Base-by-base conservation (phyloP, 23 tunicate species). In the Trididemnum clinides region DNA sequence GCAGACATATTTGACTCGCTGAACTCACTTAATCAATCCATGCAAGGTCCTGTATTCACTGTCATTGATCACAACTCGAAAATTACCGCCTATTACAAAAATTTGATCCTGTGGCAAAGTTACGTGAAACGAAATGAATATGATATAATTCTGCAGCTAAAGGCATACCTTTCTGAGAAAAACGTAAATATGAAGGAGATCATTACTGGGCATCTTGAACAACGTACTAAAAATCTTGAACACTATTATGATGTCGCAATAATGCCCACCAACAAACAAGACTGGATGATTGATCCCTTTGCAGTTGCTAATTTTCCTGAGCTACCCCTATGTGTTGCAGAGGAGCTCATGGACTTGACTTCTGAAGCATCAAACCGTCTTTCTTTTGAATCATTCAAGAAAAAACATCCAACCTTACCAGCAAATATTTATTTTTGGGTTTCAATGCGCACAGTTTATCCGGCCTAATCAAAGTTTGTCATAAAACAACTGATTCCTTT, bases 1-100 rank as follows among this genome's bases (percentile, higher is more conserved):
- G 81, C 88, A 54, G 71, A 84, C 78, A 72, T 72, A 84, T 84
- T 84, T 84, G 64, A 83, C 51, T 83, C 78, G 21, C 37, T 83
- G 78, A 83, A 83, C 78, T 66, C 31, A 38, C 51, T 50, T 44
- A 84, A 84, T 57, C 22, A 51, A 84, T 84, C 88, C 29, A 84
- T 72, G 70, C 88, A 84, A 54, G 81, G 81, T 72, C 5, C 88
- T 72, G 88, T 50, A 4, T 84, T 84, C 50, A 84, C 88, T 19
- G 50, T 84, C 7, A 72, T 84, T 78, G 83, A 78, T 51, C 83
- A 78, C 66, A 33, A 51, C 33, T 71, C 81, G 4, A 72, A 84
- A 72, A 23, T 71, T 71, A 34, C 64, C 37, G 81, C 64, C 10
- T 78, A 50, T 35, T 78, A 78, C 83, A 78, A 51, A 78, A 78